A percentile compares a stretch with the other conserved stretches of the same genome.
These are phyloP conservation scores for Chitala chitala DNA, from an alignment of 2,113 vertebrate genomes.

Conservation along the genomic window DNA sequence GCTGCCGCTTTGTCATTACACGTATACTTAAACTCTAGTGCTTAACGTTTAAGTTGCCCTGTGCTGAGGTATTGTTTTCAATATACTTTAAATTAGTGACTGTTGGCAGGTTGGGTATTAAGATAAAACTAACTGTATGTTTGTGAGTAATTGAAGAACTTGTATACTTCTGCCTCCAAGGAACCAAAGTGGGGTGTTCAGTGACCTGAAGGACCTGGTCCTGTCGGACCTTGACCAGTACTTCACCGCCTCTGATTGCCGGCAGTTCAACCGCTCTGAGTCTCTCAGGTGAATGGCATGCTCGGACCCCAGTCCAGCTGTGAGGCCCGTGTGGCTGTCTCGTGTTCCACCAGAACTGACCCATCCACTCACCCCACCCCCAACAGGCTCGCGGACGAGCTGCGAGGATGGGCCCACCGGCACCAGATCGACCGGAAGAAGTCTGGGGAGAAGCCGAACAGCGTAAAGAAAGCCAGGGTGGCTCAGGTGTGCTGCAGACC, in stretches of 20 bases:
- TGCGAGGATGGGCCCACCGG: conserved; percentile 79
- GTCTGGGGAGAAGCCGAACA: conserved; percentile 58
- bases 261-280: conserved; percentile 84
- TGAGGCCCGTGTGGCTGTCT: background rate
- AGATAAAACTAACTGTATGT: no score
- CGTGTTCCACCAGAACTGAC: background rate
- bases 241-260: conserved; percentile 76
- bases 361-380: background rate
- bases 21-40: no score
- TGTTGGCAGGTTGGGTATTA: no score
- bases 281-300: conserved; percentile 82
- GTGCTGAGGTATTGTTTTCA: no score
- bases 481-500: conserved; percentile 58
- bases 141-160: background rate
- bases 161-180: conserved; percentile 41
- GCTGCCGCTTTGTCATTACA: no score
- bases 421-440: conserved; percentile 81
- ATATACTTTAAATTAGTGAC: no score
- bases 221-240: conserved; percentile 77
- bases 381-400: conserved; percentile 75
- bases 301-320: background rate
- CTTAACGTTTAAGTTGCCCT: no score
- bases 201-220: conserved; percentile 72
- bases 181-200: conserved; percentile 71
- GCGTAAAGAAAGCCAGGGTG: conserved; percentile 58